phyloP scores from a whole-genome alignment of 2,888 invertebrate species.

The Saturnia japonica region DNA sequence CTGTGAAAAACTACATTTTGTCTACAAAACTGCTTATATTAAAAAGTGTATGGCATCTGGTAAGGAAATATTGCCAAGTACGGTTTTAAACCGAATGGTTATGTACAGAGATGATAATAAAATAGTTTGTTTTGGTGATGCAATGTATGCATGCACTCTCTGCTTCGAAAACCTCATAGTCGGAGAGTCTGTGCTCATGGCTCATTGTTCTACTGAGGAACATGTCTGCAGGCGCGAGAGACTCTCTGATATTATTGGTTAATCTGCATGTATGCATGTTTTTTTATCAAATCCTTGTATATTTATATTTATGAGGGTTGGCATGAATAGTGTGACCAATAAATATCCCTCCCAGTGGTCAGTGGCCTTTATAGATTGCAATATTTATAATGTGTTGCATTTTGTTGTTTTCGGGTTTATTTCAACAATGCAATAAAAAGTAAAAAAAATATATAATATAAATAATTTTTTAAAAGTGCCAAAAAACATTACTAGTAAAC shows the following conservation, averaged over 20 bases:
- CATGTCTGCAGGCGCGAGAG: constrained; percentile 59
- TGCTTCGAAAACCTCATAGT: constrained; percentile 71
- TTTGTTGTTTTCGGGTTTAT: not conserved
- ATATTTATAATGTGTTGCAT: not conserved
- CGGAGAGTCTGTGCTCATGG: constrained; percentile 71
- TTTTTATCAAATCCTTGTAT: not conserved
- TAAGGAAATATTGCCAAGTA: constrained; percentile 73
- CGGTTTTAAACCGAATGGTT: constrained; percentile 71
- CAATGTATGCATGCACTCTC: constrained; percentile 67
- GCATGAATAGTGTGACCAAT: not conserved
- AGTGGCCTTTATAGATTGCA: not conserved
- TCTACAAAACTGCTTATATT: constrained; percentile 74
- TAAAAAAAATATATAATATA: too few relatives aligned
- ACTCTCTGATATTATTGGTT: constrained; percentile 54
- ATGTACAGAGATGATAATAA: constrained; percentile 75
- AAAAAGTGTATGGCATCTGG: constrained; percentile 67
- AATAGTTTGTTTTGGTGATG: constrained; percentile 75
- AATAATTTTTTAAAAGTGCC: not conserved
- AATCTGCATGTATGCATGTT: constrained; percentile 15
- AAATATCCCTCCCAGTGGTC: not conserved
- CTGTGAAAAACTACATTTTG: constrained; percentile 72
- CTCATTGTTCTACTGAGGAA: constrained; percentile 56
- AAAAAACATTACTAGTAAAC: not conserved
- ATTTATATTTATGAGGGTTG: not conserved
- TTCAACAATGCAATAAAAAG: too few relatives aligned